Evolutionary conservation across 64 coral and sea anemone species (phyloP).

Genomic region (Anthopleura sola): DNA sequence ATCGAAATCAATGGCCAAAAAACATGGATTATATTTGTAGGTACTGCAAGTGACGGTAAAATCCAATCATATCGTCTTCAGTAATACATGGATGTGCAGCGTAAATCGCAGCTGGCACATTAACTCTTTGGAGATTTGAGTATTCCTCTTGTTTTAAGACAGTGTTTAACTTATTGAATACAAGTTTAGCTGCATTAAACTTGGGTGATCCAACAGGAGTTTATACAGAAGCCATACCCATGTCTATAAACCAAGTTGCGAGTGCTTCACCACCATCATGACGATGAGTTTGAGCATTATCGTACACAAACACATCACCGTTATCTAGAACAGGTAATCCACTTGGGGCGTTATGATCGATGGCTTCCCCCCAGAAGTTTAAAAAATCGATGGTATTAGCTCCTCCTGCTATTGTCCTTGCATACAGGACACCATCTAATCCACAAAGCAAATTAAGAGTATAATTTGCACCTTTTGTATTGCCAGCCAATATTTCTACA

Average conservation of each 20-base stretch:
- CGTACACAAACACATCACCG: neutral
- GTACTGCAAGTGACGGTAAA: too few relatives aligned
- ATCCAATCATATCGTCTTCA: too few relatives aligned
- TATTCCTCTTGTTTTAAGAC: too few relatives aligned
- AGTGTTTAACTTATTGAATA: too few relatives aligned
- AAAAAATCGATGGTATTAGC: neutral
- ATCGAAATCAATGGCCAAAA: too few relatives aligned
- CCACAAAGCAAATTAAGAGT: neutral
- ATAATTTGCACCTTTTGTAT: slow-evolving; percentile 7
- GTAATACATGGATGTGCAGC: too few relatives aligned
- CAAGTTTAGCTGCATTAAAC: too few relatives aligned
- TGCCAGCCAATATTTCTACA: slow-evolving; percentile 6
- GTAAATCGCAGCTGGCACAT: too few relatives aligned
- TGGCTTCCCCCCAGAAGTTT: neutral
- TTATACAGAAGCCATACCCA: too few relatives aligned
- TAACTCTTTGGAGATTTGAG: too few relatives aligned
- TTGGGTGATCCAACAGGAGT: too few relatives aligned
- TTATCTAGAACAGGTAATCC: slow-evolving; percentile 1
- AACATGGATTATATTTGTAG: too few relatives aligned
- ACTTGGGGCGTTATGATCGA: neutral
- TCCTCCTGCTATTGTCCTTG: neutral
- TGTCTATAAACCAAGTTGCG: neutral
- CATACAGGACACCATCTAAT: neutral
- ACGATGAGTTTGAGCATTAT: neutral
- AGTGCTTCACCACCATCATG: neutral